A percentile compares a stretch with the other conserved stretches of the same genome.
phyloP scores from a whole-genome alignment of 2,113 vertebrate species.

The Aegotheles bennettii region DNA sequence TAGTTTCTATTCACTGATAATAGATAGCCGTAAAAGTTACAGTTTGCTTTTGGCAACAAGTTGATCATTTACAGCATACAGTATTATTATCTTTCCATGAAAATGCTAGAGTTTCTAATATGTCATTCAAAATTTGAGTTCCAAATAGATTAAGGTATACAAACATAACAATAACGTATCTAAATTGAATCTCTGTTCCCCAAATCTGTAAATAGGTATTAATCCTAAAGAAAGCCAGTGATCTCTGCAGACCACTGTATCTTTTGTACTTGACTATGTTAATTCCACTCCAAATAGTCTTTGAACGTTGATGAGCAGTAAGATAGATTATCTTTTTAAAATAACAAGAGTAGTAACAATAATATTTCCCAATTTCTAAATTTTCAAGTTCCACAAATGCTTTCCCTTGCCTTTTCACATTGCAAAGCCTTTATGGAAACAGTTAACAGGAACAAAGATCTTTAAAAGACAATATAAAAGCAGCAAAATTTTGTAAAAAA shows the following conservation, averaged over 20 bases:
- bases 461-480: background rate
- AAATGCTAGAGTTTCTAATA: background rate
- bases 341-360: background rate
- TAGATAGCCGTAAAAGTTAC: background rate
- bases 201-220: background rate
- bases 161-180: background rate
- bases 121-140: background rate
- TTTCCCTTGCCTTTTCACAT: background rate
- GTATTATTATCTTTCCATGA: background rate
- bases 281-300: background rate
- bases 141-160: background rate
- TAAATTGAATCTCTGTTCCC: background rate
- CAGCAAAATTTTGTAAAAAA: background rate
- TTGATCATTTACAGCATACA: background rate
- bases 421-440: background rate
- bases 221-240: background rate
- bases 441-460: background rate
- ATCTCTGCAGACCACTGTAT: background rate
- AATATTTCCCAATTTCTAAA: background rate
- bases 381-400: background rate
- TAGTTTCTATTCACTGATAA: background rate
- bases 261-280: background rate
- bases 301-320: background rate
- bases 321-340: background rate
- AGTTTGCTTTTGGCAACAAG: background rate